Evolutionary conservation across 2,113 vertebrate species (phyloP).

Genomic region (Cyanoderma ruficeps): DNA sequence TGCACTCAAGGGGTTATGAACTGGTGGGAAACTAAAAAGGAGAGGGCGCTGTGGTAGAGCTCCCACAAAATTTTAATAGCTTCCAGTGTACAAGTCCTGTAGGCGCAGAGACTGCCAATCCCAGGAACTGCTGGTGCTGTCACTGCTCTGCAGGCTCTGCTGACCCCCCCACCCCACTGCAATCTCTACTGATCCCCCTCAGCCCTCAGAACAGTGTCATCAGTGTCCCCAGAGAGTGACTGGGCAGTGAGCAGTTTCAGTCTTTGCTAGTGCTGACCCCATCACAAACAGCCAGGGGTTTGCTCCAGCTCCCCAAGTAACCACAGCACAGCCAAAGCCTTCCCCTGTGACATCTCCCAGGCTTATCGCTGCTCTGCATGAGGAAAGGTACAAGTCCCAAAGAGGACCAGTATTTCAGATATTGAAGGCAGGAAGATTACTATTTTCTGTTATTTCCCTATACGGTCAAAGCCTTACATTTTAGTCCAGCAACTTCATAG

Average conservation of each 20-base stretch:
- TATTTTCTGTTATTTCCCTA: background rate
- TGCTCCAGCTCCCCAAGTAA: background rate
- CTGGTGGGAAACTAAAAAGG: background rate
- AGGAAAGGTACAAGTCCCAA: background rate
- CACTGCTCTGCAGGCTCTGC: background rate
- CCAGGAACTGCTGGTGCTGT: background rate
- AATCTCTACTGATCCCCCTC: background rate
- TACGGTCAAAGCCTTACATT: constrained; percentile 78
- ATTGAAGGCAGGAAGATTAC: background rate
- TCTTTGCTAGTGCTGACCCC: background rate
- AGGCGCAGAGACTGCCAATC: background rate
- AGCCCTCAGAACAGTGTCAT: background rate
- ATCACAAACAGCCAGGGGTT: background rate
- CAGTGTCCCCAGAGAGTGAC: background rate
- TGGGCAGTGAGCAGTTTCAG: background rate
- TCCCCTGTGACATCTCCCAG: background rate
- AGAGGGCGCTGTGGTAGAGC: background rate
- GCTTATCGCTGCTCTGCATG: background rate
- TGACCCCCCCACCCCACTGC: background rate
- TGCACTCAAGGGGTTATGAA: background rate
- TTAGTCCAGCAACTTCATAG: constrained; percentile 87
- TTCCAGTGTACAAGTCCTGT: background rate
- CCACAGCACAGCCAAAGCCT: background rate
- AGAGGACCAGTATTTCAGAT: background rate
- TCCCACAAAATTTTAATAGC: background rate